A percentile compares a stretch with the other conserved stretches of the same genome.
Conservation (phyloP, 2,113 vertebrate species). For the Columbina picui region DNA sequence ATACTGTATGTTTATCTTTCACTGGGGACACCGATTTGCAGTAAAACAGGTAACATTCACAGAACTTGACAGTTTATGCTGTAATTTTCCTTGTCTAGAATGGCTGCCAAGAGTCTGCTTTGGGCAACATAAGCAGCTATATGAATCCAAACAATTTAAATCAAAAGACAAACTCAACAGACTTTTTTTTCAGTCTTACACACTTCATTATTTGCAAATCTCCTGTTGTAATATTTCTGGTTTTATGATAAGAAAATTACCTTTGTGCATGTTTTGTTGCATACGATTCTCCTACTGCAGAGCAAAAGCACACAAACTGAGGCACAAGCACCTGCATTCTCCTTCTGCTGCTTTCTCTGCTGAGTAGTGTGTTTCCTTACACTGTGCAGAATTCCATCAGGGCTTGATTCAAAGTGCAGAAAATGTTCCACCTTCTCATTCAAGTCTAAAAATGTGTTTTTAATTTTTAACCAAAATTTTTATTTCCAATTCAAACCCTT, state of each 20-base stretch:
- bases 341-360: not conserved
- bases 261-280: not conserved
- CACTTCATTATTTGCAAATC: not conserved
- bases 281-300: not conserved
- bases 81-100: not conserved
- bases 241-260: not conserved
- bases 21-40: not conserved
- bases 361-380: not conserved
- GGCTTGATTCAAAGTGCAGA: not conserved
- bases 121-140: not conserved
- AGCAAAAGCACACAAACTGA: not conserved
- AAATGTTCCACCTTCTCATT: not conserved
- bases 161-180: not conserved
- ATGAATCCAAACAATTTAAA: not conserved
- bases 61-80: not conserved
- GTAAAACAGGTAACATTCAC: not conserved
- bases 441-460: not conserved
- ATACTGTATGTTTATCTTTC: not conserved
- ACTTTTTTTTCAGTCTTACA: not conserved
- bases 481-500: not conserved
- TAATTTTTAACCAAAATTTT: not conserved
- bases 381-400: not conserved
- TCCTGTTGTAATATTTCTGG: not conserved
- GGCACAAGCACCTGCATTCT: not conserved
- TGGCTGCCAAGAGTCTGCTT: conserved; percentile 4